Evolutionary conservation across 2,797 vertebrate species (phyloP).

Genomic region (Mormyrops attenuatus): DNA sequence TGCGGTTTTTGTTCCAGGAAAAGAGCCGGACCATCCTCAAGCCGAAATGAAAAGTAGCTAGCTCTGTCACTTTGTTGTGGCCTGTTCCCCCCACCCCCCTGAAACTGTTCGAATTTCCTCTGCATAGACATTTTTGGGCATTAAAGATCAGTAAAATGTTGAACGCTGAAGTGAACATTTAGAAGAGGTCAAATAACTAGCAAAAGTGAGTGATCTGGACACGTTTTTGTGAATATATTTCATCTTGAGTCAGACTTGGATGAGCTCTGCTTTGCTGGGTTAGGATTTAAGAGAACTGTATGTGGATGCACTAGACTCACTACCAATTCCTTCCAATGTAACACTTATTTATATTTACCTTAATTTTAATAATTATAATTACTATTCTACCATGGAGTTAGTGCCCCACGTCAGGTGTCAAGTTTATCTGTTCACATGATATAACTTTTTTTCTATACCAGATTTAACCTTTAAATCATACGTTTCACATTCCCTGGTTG

Average conservation of each 20-base stretch:
- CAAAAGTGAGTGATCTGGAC: not conserved
- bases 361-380: not conserved
- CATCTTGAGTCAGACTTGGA: not conserved
- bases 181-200: not conserved
- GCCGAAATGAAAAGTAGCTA: not conserved
- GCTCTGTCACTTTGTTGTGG: slow-evolving; percentile 10
- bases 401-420: not conserved
- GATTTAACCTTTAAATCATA: slow-evolving; percentile 28
- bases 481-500: slow-evolving; percentile 29
- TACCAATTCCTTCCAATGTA: not conserved
- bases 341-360: not conserved
- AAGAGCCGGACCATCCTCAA: not conserved
- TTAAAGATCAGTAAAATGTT: not conserved
- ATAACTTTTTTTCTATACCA: slow-evolving; percentile 9
- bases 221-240: not conserved
- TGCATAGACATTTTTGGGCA: not conserved
- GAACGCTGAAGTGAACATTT: not conserved
- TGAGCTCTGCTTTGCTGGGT: not conserved
- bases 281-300: not conserved
- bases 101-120: slow-evolving; percentile 1
- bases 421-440: not conserved
- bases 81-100: not conserved
- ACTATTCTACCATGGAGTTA: not conserved
- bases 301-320: not conserved
- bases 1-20: slow-evolving; percentile 18